Percentiles rank a stretch among this genome's conserved stretches.
Evolutionary conservation across 2,797 vertebrate species (phyloP).

Genomic region (Urocyon cinereoargenteus): DNA sequence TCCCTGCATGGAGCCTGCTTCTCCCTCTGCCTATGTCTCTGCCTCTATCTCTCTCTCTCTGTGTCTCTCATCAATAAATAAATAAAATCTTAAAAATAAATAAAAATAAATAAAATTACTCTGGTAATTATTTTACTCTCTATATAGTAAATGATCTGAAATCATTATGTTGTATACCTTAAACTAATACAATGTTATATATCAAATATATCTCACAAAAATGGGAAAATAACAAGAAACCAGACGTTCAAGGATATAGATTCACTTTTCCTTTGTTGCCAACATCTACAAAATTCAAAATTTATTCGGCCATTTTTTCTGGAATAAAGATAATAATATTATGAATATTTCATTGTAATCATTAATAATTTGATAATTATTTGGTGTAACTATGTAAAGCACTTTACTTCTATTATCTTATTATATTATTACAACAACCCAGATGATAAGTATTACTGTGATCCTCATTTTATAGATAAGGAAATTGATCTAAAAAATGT

Average conservation of each 20-base stretch:
- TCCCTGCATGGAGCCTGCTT: no score
- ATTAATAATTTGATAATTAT: not conserved
- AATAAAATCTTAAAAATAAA: no score
- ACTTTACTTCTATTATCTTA: not conserved
- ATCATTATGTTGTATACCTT: not conserved
- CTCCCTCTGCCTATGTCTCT: no score
- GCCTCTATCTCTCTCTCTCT: no score
- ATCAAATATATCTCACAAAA: not conserved
- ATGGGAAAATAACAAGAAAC: not conserved
- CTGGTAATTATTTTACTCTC: not conserved
- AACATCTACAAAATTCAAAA: not conserved
- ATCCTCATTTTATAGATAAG: not conserved
- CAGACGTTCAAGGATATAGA: not conserved
- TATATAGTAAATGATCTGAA: not conserved
- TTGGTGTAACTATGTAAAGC: not conserved
- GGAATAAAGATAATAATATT: not conserved
- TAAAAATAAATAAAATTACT: not conserved
- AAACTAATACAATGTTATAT: not conserved
- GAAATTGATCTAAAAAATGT: not conserved
- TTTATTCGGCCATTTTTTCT: not conserved
- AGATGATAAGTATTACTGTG: not conserved
- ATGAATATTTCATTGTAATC: not conserved
- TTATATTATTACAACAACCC: rapidly evolving
- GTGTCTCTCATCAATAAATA: no score
- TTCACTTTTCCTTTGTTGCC: not conserved